These are phyloP conservation scores for Tetheella fluctuosa DNA, from an alignment of 2,888 invertebrate genomes.

Conservation along the genomic window DNA sequence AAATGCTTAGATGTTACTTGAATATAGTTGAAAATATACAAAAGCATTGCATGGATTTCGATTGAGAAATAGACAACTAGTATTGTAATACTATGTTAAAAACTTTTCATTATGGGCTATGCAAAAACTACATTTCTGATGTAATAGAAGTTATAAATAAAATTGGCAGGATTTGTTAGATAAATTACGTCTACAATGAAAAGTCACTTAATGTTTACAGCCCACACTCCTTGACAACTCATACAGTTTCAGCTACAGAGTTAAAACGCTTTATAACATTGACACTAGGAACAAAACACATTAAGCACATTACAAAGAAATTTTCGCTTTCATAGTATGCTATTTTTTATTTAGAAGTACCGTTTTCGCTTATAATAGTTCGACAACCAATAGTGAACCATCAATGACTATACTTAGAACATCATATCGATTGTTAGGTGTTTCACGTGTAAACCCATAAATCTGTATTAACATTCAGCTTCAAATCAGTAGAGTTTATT, in stretches of 20 bases:
- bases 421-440: conserved; percentile 35
- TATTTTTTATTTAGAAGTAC: conserved; percentile 17
- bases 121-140: conserved; percentile 43
- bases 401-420: conserved; percentile 37
- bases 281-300: conserved; percentile 48
- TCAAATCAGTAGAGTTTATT: conserved; percentile 28
- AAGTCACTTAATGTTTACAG: conserved; percentile 53
- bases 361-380: conserved; percentile 36
- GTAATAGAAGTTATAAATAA: conserved; percentile 25
- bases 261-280: conserved; percentile 42
- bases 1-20: conserved; percentile 64
- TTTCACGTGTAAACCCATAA: conserved; percentile 41
- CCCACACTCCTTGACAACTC: conserved; percentile 55
- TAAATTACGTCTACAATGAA: conserved; percentile 66
- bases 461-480: conserved; percentile 36
- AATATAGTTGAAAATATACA: conserved; percentile 44
- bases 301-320: conserved; percentile 54
- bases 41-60: conserved; percentile 68
- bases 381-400: conserved; percentile 27
- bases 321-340: conserved; percentile 56
- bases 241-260: conserved; percentile 35
- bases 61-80: conserved; percentile 40
- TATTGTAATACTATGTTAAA: conserved; percentile 36
- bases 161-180: conserved; percentile 60
- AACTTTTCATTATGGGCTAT: conserved; percentile 74